phyloP scores from a whole-genome alignment of 2,888 invertebrate species.

The Dasysyrphus tricinctus region DNA sequence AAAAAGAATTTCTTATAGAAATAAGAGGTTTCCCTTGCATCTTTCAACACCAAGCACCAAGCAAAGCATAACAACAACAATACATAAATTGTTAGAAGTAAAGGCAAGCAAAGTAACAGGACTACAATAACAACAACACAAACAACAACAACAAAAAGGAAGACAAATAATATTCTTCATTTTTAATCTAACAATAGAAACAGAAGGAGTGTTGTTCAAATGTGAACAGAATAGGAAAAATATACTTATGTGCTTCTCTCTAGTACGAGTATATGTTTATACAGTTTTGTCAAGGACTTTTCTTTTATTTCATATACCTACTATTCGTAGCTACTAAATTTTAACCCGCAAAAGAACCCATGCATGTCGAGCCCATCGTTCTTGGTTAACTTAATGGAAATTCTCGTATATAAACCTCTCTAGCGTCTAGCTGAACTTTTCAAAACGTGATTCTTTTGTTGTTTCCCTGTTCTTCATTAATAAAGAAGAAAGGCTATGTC shows the following conservation, averaged over 20 bases:
- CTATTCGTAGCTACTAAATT: neutral
- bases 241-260: neutral
- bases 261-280: neutral
- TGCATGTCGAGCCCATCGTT: constrained; percentile 20
- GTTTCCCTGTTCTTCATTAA: constrained; percentile 40
- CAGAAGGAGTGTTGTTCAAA: constrained; percentile 44
- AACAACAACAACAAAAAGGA: constrained; percentile 1
- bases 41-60: constrained; percentile 12
- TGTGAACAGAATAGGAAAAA: constrained; percentile 30
- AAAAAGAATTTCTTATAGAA: constrained; percentile 17
- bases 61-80: constrained; percentile 24
- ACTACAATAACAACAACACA: neutral
- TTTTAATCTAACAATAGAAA: constrained; percentile 70
- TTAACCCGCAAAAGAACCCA: constrained; percentile 11
- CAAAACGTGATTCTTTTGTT: constrained; percentile 59
- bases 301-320: constrained; percentile 54
- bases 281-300: constrained; percentile 55
- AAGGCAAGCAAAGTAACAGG: constrained; percentile 18
- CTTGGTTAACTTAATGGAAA: constrained; percentile 29
- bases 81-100: constrained; percentile 8
- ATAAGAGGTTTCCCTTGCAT: neutral
- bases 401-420: constrained; percentile 1
- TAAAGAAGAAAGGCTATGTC: constrained; percentile 35
- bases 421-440: constrained; percentile 18
- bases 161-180: constrained; percentile 31